Evolutionary conservation across 2,797 vertebrate genomes (phyloP), one percentile per base, ranked within the genome.

Genomic region (Onychomys arenicola): DNA sequence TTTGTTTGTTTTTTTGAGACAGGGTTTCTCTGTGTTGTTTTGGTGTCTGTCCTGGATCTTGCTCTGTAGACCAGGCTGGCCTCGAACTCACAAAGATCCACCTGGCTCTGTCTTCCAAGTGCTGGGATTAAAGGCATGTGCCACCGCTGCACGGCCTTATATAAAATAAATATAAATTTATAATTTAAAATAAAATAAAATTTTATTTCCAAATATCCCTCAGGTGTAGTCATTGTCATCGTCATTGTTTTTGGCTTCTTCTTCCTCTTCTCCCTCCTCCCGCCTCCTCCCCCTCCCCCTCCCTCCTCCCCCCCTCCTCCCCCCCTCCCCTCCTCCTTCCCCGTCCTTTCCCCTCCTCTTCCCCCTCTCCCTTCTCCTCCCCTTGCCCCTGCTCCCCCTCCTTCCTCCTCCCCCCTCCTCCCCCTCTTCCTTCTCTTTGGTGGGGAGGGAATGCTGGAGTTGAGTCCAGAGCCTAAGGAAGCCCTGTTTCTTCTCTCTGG

Each of bases 131-230:
- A 49, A 49, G 49, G 49, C 49, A 49, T 49, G 49, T 12, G 11
- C 11, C 49, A 49, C 49, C 11, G 11, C 10, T 49, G 49, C 49
- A 49, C 11, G 12, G 49, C 49, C 49, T 55, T 89, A 40, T n/a
- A n/a, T n/a, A n/a, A n/a, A n/a, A n/a, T n/a, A n/a, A n/a, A n/a
- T n/a, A n/a, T n/a, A n/a, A n/a, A n/a, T n/a, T n/a, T n/a, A n/a
- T n/a, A n/a, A n/a, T n/a, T n/a, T n/a, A n/a, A n/a, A n/a, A n/a
- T n/a, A n/a, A n/a, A n/a, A n/a, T n/a, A n/a, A 75, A 80, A 59
- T 91, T 96, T 21, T 71, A 69, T 89, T 86, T 94, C 71, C 43
- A 80, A 12, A 37, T 92, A 55, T 77, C 32, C 89, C 1, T 88
- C 52, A 82, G 37, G 96, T n/a, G 23, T 29, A 84, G 25, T 59